Conservation (phyloP, 2,113 vertebrate genomes). For the Xiphophorus hellerii region DNA sequence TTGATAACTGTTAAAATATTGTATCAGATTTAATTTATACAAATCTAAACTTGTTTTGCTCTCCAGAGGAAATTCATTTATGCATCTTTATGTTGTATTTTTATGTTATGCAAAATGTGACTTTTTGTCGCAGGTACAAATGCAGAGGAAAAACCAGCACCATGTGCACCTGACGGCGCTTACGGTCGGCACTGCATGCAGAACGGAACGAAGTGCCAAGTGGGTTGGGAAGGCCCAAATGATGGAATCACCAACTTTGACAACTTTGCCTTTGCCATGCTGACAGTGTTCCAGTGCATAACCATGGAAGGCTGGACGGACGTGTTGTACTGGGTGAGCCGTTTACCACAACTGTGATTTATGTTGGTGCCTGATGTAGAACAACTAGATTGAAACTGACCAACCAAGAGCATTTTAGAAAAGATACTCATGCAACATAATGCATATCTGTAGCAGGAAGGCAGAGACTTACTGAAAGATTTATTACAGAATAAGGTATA, state of each 20-base stretch:
- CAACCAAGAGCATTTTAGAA: neutral
- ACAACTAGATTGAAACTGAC: neutral
- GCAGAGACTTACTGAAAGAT: slow-evolving; percentile 36
- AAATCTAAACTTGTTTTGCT: neutral
- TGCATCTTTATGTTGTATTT: neutral
- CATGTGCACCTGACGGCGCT: slow-evolving; percentile 86
- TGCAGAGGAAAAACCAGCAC: slow-evolving; percentile 90
- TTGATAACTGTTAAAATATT: no score
- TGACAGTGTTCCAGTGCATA: slow-evolving; percentile 99
- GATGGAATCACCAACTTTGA: slow-evolving; percentile 99
- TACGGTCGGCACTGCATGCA: slow-evolving; percentile 89
- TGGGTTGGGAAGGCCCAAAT: slow-evolving; percentile 95
- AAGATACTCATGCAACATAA: neutral
- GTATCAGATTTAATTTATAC: neutral
- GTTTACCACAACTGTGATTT: slow-evolving; percentile 51
- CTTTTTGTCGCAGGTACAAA: slow-evolving; percentile 50
- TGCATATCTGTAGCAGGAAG: neutral
- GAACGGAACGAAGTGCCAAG: slow-evolving; percentile 86
- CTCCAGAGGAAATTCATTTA: neutral
- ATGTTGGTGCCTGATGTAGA: slow-evolving; percentile 6
- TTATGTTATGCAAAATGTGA: neutral
- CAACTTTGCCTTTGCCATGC: slow-evolving; percentile 99
- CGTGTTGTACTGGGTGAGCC: slow-evolving; percentile 97
- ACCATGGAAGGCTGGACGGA: slow-evolving; percentile 99
- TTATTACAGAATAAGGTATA: slow-evolving; percentile 16